Conservation (phyloP, 2,113 vertebrate genomes). For the Nanorana parkeri region DNA sequence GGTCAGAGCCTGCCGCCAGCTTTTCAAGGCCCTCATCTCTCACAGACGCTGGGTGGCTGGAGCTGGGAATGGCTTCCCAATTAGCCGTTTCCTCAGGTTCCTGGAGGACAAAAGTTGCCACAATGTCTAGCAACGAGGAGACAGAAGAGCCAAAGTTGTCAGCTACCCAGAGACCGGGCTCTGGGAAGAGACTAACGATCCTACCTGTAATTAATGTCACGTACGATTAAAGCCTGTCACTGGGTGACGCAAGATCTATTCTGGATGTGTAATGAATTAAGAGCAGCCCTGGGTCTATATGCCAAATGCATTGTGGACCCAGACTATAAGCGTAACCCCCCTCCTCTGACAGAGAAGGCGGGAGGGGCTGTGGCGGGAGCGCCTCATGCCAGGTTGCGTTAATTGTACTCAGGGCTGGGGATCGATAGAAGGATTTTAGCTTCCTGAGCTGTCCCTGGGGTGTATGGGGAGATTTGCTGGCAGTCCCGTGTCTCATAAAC, state of each 20-base stretch:
- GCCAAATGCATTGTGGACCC: background rate
- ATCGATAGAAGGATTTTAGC: slow-evolving; percentile 70
- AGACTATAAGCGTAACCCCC: background rate
- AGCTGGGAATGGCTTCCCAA: slow-evolving; percentile 62
- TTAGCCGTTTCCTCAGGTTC: slow-evolving; percentile 65
- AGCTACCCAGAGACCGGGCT: background rate
- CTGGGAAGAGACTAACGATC: slow-evolving; percentile 23
- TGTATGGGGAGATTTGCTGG: slow-evolving; percentile 49
- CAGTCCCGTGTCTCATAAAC: slow-evolving; percentile 40
- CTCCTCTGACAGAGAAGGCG: background rate
- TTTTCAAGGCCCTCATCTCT: slow-evolving; percentile 38
- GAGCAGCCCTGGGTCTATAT: background rate
- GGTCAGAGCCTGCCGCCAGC: slow-evolving; percentile 58
- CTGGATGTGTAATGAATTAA: background rate
- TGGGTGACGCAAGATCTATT: background rate
- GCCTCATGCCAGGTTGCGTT: slow-evolving; percentile 56
- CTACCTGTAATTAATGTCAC: slow-evolving; percentile 30
- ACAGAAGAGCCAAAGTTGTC: slow-evolving; percentile 2
- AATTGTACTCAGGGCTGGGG: slow-evolving; percentile 68
- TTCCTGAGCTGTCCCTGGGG: slow-evolving; percentile 65
- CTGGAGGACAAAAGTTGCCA: slow-evolving; percentile 60
- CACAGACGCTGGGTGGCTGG: slow-evolving; percentile 41
- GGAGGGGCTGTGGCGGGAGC: slow-evolving; percentile 11
- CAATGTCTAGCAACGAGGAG: slow-evolving; percentile 14
- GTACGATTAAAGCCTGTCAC: slow-evolving; percentile 1